Evolutionary conservation across 2,797 vertebrate genomes (phyloP), one percentile per base, ranked within the genome.

Genomic region (Staurois parvus): DNA sequence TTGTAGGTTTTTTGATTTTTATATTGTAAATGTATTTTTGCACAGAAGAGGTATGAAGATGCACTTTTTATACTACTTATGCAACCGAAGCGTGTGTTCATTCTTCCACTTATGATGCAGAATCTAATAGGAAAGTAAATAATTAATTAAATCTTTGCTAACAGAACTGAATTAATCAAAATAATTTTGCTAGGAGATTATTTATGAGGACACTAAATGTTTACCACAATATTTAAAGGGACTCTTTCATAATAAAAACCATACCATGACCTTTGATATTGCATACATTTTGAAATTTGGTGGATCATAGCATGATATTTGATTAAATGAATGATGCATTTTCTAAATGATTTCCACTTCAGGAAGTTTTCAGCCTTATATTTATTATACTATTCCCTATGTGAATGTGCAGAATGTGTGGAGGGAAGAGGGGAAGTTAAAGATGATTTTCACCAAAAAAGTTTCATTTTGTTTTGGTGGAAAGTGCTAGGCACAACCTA

Each of bases 61-160:
- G 68, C 32, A 72, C 79, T 72, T 80, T 79, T 80, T 80, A 69
- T 70, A 80, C 67, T 52, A n/a, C 21, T 70, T 32, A 67, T 79
- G 34, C 6, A 72, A 70, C 28, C 70, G 12, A 70, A 8, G 52
- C 19, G 66, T 32, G 37, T 26, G 48, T 26, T 59, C 15, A 3
- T 66, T 66, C 13, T 28, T 66, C 64, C 2, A 28, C 64, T 66
- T 26, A 29, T 28, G 12, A 7, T 59, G 4, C 19, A 1, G 21
- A 24, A 24, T 24, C 52, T 59, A 24, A 59, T 59, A 24, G 8
- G 21, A 59, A 24, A 59, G 52, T 24, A 24, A 59, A 59, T 59
- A 24, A 59, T 24, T 6, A 24, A 24, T 8, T 6, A 59, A 1
- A 59, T 56, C 1, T 59, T 59, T 24, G 21, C 52, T 59, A 59